Percentiles rank a stretch among this genome's conserved stretches.
These are phyloP conservation scores for Stomatorhinus walkeri DNA, from an alignment of 2,797 vertebrate species.

Conservation along the genomic window DNA sequence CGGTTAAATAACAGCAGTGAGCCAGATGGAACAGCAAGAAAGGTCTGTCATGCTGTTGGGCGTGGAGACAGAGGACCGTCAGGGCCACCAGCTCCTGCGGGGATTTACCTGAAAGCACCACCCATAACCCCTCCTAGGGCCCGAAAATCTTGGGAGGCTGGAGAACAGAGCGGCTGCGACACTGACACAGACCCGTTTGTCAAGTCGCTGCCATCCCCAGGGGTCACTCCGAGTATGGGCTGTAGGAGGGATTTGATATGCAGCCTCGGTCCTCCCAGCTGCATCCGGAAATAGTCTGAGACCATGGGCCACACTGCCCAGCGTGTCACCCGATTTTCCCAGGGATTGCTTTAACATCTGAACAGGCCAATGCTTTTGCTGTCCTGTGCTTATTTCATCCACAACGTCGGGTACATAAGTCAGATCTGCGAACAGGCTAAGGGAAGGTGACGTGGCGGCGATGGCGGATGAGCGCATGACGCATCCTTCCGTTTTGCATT, in stretches of 20 bases:
- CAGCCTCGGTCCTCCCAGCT: not conserved
- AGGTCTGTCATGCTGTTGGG: not conserved
- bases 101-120: not conserved
- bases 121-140: no score
- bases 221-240: not conserved
- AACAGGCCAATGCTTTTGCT: not conserved
- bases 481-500: not conserved
- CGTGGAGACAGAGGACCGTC: not conserved
- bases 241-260: not conserved
- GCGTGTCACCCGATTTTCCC: no score
- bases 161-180: not conserved
- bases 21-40: not conserved
- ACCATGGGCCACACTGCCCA: not conserved
- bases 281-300: not conserved
- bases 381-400: not conserved
- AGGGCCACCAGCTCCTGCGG: not conserved
- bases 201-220: not conserved
- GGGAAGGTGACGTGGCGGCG: not conserved
- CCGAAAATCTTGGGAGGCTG: not conserved
- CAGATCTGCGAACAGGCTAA: not conserved
- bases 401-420: not conserved
- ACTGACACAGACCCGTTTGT: not conserved
- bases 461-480: not conserved
- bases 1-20: not conserved
- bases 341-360: no score